Percentiles rank a stretch among this genome's conserved stretches.
phyloP scores from a whole-genome alignment of 2,113 vertebrate genomes.

The Tretioscincus oriximinensis region DNA sequence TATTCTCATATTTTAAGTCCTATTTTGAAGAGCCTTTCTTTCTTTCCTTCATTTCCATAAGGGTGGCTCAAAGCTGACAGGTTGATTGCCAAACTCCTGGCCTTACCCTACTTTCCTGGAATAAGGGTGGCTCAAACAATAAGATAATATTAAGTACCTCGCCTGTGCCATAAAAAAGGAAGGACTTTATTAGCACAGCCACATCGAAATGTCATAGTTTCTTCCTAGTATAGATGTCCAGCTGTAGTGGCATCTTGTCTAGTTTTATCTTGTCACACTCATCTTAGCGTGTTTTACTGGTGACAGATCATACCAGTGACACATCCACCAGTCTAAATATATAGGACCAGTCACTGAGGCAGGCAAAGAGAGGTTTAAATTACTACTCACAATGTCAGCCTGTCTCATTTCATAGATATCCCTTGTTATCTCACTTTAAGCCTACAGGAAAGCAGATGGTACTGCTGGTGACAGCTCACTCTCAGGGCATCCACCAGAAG shows the following conservation, averaged over 20 bases:
- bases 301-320: background rate
- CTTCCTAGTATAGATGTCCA: background rate
- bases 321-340: constrained; percentile 1
- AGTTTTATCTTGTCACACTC: constrained; percentile 12
- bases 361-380: background rate
- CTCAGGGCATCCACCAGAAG: background rate
- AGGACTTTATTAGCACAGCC: background rate
- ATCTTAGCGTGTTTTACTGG: constrained; percentile 7
- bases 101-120: no score
- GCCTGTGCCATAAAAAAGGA: background rate
- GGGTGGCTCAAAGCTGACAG: no score
- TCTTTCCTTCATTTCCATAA: no score
- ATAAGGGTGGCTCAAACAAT: no score
- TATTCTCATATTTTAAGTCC: no score
- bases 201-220: background rate
- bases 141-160: background rate
- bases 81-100: no score
- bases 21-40: no score
- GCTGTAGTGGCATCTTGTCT: background rate
- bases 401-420: background rate
- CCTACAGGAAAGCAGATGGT: constrained; percentile 22
- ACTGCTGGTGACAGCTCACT: background rate
- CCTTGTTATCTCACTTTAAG: background rate
- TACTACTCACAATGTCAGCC: background rate
- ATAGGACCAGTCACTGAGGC: background rate